phyloP scores from a whole-genome alignment of 2,888 invertebrate species.

The Tetragonula carbonaria region DNA sequence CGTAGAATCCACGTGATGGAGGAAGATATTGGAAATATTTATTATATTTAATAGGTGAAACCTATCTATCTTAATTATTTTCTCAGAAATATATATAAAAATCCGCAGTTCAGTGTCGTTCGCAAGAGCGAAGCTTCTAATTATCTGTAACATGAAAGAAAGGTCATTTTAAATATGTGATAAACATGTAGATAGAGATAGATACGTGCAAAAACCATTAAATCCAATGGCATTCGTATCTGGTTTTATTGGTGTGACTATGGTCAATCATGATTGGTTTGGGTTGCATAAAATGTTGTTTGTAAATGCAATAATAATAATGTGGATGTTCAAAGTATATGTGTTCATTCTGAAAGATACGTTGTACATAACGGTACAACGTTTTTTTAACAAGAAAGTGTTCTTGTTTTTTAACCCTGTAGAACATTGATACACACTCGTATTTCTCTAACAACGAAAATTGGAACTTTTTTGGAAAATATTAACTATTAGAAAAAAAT shows the following conservation, averaged over 20 bases:
- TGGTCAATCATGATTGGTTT: neutral
- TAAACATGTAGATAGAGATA: neutral
- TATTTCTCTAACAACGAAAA: neutral
- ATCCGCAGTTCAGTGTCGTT: no score
- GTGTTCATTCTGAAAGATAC: neutral
- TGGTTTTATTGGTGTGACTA: neutral
- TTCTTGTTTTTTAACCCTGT: neutral
- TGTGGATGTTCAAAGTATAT: neutral
- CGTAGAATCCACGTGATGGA: no score
- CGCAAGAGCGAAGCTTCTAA: no score
- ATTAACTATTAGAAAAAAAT: neutral
- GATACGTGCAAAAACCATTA: neutral
- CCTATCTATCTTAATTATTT: no score
- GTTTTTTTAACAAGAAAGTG: no score
- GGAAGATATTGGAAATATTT: no score
- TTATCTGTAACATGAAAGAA: neutral
- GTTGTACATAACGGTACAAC: neutral
- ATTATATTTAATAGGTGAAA: no score
- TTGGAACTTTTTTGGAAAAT: neutral
- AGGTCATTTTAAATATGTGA: neutral
- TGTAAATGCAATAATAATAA: neutral
- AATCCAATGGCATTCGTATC: neutral
- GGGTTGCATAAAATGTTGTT: neutral
- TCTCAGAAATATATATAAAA: no score
- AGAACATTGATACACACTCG: neutral